Conservation (phyloP, 2,797 vertebrate genomes). For the Platyrinchus mystaceus region DNA sequence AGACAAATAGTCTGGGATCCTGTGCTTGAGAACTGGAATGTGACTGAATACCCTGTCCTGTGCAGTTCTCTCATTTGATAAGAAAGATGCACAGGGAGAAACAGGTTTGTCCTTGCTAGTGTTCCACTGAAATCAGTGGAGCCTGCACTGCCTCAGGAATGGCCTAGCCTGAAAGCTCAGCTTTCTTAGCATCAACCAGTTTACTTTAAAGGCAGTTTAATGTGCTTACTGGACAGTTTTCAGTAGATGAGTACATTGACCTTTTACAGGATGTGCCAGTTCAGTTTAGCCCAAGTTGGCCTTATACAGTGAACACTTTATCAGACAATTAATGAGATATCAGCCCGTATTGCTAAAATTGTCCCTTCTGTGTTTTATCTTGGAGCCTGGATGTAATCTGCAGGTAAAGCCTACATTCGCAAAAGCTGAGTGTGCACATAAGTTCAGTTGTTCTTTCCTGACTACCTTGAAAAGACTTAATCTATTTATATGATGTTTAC, state of each 20-base stretch:
- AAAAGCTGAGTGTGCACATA: background rate
- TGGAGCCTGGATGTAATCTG: background rate
- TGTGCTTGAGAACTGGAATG: background rate
- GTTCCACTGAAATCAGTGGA: background rate
- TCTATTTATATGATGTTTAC: background rate
- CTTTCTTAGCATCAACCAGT: fast-evolving
- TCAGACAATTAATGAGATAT: background rate
- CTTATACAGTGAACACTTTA: background rate
- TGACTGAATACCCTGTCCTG: background rate
- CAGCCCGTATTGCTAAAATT: background rate
- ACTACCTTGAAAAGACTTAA: background rate
- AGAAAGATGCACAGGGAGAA: fast-evolving
- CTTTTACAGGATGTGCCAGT: background rate
- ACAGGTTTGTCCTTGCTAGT: background rate
- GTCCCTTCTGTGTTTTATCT: background rate
- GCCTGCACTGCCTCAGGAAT: background rate
- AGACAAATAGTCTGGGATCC: background rate
- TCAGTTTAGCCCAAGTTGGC: background rate
- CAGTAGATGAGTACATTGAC: background rate
- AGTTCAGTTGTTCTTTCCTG: background rate
- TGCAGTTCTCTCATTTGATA: background rate
- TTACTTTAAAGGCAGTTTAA: background rate
- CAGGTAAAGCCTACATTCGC: background rate
- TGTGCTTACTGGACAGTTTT: fast-evolving
- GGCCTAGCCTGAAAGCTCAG: fast-evolving